Evolutionary conservation across 2,113 vertebrate species (phyloP).

Genomic region (Perccottus glenii): DNA sequence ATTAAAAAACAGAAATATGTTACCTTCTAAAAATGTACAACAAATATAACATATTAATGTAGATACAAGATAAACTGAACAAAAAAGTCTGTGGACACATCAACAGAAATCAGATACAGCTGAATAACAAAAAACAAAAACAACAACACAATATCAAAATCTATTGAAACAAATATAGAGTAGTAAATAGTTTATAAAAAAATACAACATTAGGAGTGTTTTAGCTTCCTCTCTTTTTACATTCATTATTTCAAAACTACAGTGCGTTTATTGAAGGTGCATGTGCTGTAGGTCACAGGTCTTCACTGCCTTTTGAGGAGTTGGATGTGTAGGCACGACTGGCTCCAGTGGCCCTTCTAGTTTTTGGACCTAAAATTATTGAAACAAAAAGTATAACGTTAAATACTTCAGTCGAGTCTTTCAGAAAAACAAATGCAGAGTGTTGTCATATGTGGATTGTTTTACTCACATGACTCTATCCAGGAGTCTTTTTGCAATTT

Average conservation of each 20-base stretch:
- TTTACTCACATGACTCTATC: slow-evolving; percentile 54
- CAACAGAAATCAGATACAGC: background rate
- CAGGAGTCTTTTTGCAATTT: slow-evolving; percentile 18
- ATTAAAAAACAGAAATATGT: background rate
- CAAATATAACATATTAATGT: background rate
- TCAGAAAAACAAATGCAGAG: background rate
- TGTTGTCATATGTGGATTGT: background rate
- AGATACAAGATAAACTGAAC: no score
- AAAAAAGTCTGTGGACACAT: background rate
- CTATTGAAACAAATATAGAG: background rate
- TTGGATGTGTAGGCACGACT: background rate
- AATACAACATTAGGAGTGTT: no score
- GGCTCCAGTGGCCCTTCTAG: background rate
- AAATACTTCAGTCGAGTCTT: slow-evolving; percentile 1
- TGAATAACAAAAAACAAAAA: background rate
- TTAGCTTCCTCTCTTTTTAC: background rate
- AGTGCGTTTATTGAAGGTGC: slow-evolving; percentile 6
- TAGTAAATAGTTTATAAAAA: background rate
- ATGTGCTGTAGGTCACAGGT: slow-evolving; percentile 9
- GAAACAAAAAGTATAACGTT: background rate
- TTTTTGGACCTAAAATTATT: background rate
- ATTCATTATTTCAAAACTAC: slow-evolving; percentile 7
- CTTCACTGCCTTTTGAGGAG: background rate
- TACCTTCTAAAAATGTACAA: background rate
- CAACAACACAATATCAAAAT: background rate